Evolutionary conservation across 2,113 vertebrate species (phyloP), one percentile per base, ranked within the genome.

Genomic region (Noctilio leporinus): DNA sequence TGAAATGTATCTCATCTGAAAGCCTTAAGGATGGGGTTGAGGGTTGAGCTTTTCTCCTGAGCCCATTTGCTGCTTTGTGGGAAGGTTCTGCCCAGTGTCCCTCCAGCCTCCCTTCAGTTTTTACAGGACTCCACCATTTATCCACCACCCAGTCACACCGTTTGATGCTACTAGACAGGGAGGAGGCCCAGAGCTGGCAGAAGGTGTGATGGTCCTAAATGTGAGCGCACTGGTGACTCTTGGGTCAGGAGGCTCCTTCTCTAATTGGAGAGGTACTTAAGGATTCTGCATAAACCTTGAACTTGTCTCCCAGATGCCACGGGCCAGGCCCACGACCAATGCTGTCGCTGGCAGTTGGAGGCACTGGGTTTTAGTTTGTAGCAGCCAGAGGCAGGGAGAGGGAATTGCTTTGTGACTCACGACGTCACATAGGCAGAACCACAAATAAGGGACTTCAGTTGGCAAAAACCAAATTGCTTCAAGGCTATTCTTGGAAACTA

Each of bases 391-490:
- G 64, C 0, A 0, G 62, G 55, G 26, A 53, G 9, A 49, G 12
- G 85, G 51, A 96, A 88, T 57, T 10, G 6, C 78, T 97, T 86
- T 97, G 94, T 97, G 93, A 98, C 73, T 98, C 96, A 86, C 59
- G 65, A 95, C 96, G 85, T 95, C 40, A 97, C 97, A 94, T 69
- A 95, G 95, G 86, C 94, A 16, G 0, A 97, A 69, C 97, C 97
- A 96, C 97, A 98, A 98, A 98, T 97, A 96, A 98, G 97, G 83
- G 96, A 98, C 96, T 98, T 96, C 24, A 88, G 81, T 45, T 96
- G 97, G 97, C 98, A 98, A 96, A 96, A 97, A 95, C 93, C 97
- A 96, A 96, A 97, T 94, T 97, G 96, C 97, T 97, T 92, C 97
- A 96, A 67, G 45, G 92, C 97, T 98, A 96, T 97, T 98, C 96